A percentile compares a stretch with the other conserved stretches of the same genome.
Conservation (phyloP, 2,113 vertebrate genomes). For the Thamnaconus septentrionalis region DNA sequence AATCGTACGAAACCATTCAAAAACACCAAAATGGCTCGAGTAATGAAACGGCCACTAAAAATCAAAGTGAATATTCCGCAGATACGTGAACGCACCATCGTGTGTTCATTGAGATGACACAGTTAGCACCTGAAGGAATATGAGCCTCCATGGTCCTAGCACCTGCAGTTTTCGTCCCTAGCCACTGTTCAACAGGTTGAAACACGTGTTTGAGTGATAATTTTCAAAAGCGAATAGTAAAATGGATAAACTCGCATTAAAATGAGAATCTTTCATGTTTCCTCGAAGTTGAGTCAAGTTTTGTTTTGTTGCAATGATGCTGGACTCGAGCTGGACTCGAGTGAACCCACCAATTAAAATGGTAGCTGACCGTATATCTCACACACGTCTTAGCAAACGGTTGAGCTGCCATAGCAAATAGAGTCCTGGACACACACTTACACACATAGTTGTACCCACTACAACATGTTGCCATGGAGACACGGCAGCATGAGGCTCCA, state of each 20-base stretch:
- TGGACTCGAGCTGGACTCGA: neutral
- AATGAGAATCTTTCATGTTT: neutral
- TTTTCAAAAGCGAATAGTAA: neutral
- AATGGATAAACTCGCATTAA: neutral
- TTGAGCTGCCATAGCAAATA: constrained; percentile 8
- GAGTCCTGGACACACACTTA: neutral
- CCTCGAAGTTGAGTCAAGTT: neutral
- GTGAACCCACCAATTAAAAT: constrained; percentile 19
- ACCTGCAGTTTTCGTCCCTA: fast-evolving
- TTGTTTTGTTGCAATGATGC: neutral
- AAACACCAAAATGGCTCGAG: no score
- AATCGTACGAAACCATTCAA: no score
- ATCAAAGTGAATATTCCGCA: constrained; percentile 1
- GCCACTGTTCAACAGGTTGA: constrained; percentile 52
- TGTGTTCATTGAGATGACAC: constrained; percentile 1
- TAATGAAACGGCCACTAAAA: no score
- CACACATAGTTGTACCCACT: neutral
- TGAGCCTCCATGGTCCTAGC: constrained; percentile 31
- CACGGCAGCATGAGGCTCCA: constrained; percentile 4
- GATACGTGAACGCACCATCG: constrained; percentile 26
- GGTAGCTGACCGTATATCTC: constrained; percentile 19
- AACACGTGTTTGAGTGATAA: neutral
- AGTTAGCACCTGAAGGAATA: constrained; percentile 15
- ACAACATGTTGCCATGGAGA: constrained; percentile 44
- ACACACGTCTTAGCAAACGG: constrained; percentile 20